Base-by-base conservation (phyloP, 1,140 invertebrate genomes). In the Drosophila arawakana region DNA sequence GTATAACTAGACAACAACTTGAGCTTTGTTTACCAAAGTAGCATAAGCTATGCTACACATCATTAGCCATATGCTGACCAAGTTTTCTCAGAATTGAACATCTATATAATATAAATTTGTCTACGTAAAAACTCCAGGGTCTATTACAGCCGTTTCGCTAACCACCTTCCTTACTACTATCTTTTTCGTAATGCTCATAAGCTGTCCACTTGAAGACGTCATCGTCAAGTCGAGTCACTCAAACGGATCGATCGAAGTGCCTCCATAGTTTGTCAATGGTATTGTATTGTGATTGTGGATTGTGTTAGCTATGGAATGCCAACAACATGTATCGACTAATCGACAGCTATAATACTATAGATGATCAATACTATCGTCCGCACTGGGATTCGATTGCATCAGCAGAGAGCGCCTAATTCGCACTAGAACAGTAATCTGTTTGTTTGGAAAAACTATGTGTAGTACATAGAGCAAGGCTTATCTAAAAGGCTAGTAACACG, bases 311-410 rank as follows among this genome's bases (percentile, higher is more conserved):
- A 3, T 30, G 25, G 25, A 44, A 65, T 65, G 37, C 39, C n/a
- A 37, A 25, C n/a, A 11, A 34, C 50, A 9, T 30, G 18, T 63
- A 52, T 63, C 21, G 61, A 43, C 50, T 30, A 52, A 54, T 54
- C 50, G 37, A 63, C 47, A 44, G 41, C 55, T 7, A 58, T 25
- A 44, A 37, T 18, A 21, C 18, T 18, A 21, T n/a, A 63, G 50
- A 46, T 54, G 30, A 65, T 65, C 62, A 59, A 37, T 55, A 55
- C 21, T 39, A 25, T 37, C 15, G 44, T 35, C 10, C 9, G 66
- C 55, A 18, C 50, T 60, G 46, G 41, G 54, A 46, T 50, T 58
- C 39, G 34, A 72, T 66, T 59, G 55, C 63, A 67, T 67, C 62
- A 60, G 30, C 55, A 47, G 18, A 5, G 37, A 34, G 25, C 39